These are phyloP conservation scores for Echeneis naucrates DNA, from an alignment of 2,797 vertebrate genomes.

Conservation along the genomic window DNA sequence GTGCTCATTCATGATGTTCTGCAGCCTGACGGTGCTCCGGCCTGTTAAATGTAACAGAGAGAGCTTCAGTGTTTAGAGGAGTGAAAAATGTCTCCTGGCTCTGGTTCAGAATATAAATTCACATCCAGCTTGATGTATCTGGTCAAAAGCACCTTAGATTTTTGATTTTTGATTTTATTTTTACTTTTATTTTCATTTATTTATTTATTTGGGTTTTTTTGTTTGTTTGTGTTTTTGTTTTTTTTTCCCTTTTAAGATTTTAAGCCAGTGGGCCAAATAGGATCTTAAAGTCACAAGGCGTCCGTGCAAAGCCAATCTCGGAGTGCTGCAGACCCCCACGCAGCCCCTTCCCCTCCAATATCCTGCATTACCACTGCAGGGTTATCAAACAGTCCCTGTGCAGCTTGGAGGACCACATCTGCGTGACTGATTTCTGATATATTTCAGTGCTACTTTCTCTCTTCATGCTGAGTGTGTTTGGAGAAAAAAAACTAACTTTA, in stretches of 20 bases:
- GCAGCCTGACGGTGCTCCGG: background rate
- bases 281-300: conserved; percentile 75
- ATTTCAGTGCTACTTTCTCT: conserved; percentile 2
- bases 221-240: too few relatives aligned
- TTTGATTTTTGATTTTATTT: too few relatives aligned
- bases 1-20: background rate
- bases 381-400: conserved; percentile 63
- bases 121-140: conserved; percentile 69
- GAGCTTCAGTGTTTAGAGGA: conserved; percentile 45
- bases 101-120: conserved; percentile 69
- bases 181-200: too few relatives aligned
- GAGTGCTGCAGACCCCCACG: conserved; percentile 33
- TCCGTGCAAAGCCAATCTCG: conserved; percentile 76
- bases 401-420: conserved; percentile 45
- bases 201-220: too few relatives aligned
- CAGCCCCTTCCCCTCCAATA: conserved; percentile 40
- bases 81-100: conserved; percentile 31
- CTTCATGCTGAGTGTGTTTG: background rate
- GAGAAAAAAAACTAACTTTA: conserved; percentile 38
- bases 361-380: conserved; percentile 59
- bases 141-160: conserved; percentile 70
- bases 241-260: conserved; percentile 72
- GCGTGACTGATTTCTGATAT: conserved; percentile 47
- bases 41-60: conserved; percentile 1
- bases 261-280: conserved; percentile 79